A percentile compares a stretch with the other conserved stretches of the same genome.
These are phyloP conservation scores for Sinella curviseta DNA, from an alignment of 1,140 invertebrate species.

Conservation along the genomic window DNA sequence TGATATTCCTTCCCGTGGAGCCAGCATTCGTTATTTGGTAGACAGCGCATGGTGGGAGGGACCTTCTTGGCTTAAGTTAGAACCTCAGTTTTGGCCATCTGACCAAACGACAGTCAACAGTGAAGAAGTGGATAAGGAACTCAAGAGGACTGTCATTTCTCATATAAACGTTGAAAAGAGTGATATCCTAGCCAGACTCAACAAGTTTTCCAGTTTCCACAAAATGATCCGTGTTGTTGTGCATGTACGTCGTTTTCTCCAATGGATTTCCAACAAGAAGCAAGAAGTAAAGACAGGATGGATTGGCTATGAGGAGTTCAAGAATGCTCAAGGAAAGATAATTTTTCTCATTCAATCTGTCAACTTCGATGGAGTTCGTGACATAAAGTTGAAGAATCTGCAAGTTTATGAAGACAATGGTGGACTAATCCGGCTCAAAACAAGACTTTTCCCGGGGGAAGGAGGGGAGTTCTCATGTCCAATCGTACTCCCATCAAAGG, in stretches of 20 bases:
- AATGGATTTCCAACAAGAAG: neutral
- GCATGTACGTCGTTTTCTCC: neutral
- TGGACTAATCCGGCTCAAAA: neutral
- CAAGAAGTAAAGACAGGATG: neutral
- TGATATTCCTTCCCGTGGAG: neutral
- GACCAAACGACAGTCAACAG: neutral
- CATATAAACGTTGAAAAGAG: neutral
- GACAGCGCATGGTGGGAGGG: neutral
- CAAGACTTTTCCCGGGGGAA: neutral
- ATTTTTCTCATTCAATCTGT: neutral
- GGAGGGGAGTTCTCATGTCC: neutral
- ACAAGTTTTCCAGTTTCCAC: neutral
- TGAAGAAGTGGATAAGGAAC: neutral
- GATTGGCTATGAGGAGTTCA: neutral
- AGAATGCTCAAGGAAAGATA: neutral
- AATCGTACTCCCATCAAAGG: neutral
- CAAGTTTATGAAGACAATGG: neutral
- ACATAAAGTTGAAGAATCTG: neutral
- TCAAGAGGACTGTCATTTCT: neutral
- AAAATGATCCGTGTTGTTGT: neutral
- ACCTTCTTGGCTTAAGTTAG: neutral
- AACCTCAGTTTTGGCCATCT: neutral
- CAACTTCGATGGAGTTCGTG: neutral
- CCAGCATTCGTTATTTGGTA: neutral
- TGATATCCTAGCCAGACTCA: neutral